Evolutionary conservation across 1,140 invertebrate species (phyloP).

Genomic region (Gyrodactylus salaris): DNA sequence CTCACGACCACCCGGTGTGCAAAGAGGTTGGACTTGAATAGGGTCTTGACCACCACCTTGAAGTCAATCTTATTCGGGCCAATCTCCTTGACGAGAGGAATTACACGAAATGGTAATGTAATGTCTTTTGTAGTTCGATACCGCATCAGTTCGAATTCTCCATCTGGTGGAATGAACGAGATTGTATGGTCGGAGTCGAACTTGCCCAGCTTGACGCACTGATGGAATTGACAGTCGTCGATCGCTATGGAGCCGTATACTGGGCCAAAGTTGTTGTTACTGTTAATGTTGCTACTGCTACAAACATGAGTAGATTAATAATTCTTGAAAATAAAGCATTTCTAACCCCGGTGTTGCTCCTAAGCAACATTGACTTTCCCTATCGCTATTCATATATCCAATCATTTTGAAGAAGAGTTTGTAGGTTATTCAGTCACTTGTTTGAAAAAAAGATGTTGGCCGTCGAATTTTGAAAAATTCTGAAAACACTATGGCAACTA

Average conservation of each 20-base stretch:
- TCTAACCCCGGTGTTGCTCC: too few relatives aligned
- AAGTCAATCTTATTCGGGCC: constrained; percentile 98
- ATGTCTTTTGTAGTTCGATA: constrained; percentile 37
- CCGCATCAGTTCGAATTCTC: constrained; percentile 98
- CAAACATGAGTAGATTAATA: too few relatives aligned
- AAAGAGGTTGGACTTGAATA: constrained; percentile 81
- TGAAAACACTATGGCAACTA: too few relatives aligned
- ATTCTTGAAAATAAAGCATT: too few relatives aligned
- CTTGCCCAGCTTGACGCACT: constrained; percentile 95
- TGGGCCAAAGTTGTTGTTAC: constrained; percentile 11
- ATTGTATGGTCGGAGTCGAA: constrained; percentile 99
- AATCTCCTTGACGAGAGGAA: constrained; percentile 80
- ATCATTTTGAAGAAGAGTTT: too few relatives aligned
- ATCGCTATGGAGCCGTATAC: constrained; percentile 47
- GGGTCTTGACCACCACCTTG: constrained; percentile 94
- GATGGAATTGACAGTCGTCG: constrained; percentile 98
- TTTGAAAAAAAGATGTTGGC: too few relatives aligned
- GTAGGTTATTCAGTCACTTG: too few relatives aligned
- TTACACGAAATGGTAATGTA: constrained; percentile 87
- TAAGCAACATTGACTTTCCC: too few relatives aligned
- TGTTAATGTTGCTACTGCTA: neutral
- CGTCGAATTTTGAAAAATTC: too few relatives aligned
- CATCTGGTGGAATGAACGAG: constrained; percentile 95
- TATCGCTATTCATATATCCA: too few relatives aligned
- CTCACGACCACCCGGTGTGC: constrained; percentile 97